Conservation (phyloP, 2,888 invertebrate genomes). For the Liodrosophila aerea region DNA sequence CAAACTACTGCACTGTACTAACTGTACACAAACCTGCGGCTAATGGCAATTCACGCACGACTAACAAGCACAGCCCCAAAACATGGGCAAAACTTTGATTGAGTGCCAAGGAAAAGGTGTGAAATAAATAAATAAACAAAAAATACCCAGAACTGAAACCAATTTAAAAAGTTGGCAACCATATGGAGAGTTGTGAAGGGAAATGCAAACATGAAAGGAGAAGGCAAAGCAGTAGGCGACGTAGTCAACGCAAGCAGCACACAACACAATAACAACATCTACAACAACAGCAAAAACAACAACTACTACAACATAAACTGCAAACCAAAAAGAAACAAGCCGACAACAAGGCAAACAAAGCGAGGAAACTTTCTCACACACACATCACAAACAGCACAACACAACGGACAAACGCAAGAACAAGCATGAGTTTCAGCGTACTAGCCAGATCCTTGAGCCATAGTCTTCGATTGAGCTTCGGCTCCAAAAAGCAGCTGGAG, state of each 20-base stretch:
- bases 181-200: constrained; percentile 57
- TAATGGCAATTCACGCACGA: constrained; percentile 74
- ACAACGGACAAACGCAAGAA: constrained; percentile 31
- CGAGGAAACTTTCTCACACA: constrained; percentile 29
- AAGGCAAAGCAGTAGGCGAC: constrained; percentile 25
- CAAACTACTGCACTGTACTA: constrained; percentile 37
- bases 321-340: constrained; percentile 10
- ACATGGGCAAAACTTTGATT: constrained; percentile 61
- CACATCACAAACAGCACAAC: constrained; percentile 31
- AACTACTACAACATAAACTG: constrained; percentile 18
- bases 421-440: constrained; percentile 60
- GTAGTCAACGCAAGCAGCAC: constrained; percentile 43
- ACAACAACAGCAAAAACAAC: constrained; percentile 35
- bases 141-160: constrained; percentile 55
- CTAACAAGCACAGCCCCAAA: constrained; percentile 56
- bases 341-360: constrained; percentile 21
- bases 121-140: constrained; percentile 32
- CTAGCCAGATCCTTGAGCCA: constrained; percentile 58
- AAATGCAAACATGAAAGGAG: constrained; percentile 28
- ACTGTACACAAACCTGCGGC: constrained; percentile 53
- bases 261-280: constrained; percentile 28
- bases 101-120: constrained; percentile 67
- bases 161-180: constrained; percentile 72
- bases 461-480: constrained; percentile 34
- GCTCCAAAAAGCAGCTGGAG: constrained; percentile 31